These are phyloP conservation scores for Polydrusus pterygomalis DNA, from an alignment of 2,888 invertebrate species.

Conservation along the genomic window DNA sequence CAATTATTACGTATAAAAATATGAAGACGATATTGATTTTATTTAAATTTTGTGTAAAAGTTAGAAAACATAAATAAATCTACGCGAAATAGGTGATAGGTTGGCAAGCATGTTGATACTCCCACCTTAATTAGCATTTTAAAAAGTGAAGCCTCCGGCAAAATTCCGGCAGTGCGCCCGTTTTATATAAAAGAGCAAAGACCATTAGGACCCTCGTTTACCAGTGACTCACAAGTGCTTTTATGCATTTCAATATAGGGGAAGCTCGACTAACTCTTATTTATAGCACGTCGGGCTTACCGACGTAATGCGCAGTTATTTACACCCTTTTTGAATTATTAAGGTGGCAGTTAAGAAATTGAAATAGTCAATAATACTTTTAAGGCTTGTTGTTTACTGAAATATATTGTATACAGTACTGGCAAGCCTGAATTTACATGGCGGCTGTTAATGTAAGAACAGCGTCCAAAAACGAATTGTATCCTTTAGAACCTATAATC, in stretches of 20 bases:
- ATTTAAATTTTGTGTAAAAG: too few relatives aligned
- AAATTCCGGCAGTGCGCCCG: neutral
- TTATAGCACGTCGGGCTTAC: slow-evolving; percentile 43
- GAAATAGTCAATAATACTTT: slow-evolving; percentile 20
- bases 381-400: neutral
- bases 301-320: slow-evolving; percentile 32
- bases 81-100: too few relatives aligned
- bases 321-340: slow-evolving; percentile 51
- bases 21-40: too few relatives aligned
- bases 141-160: neutral
- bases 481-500: too few relatives aligned
- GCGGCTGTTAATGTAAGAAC: too few relatives aligned
- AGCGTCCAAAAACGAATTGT: too few relatives aligned
- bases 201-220: slow-evolving; percentile 29
- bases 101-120: too few relatives aligned
- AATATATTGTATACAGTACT: too few relatives aligned
- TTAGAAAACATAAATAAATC: too few relatives aligned
- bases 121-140: neutral
- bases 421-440: too few relatives aligned
- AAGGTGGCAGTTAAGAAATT: slow-evolving; percentile 34
- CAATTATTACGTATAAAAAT: too few relatives aligned
- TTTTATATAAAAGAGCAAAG: slow-evolving; percentile 30
- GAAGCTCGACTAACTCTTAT: slow-evolving; percentile 45
- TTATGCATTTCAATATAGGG: slow-evolving; percentile 43
- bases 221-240: slow-evolving; percentile 47